Base-by-base conservation (phyloP, 2,888 invertebrate genomes). In the Hetaerina titia region DNA sequence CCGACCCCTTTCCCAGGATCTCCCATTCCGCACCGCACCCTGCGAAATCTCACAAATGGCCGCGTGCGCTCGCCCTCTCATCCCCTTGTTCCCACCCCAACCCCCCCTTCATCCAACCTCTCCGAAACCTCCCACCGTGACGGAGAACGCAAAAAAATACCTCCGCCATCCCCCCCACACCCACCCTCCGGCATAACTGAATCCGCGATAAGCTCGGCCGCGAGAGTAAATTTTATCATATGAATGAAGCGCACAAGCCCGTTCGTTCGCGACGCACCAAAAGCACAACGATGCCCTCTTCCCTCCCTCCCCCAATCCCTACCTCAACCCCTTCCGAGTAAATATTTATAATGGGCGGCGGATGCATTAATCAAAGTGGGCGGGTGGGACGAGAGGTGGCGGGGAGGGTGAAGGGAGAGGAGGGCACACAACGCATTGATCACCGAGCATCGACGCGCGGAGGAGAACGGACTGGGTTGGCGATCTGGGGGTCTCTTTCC, bases 281-380 rank as follows among this genome's bases (percentile, higher is more conserved):
- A 60, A 31, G 81, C 81, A 81, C 31, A 81, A 81, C 25, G 81
- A 15, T 13, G 81, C 7, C 31, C 81, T 31, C 8, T 13, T 31
- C 81, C 25, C 13, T 1, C 17, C 60, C 81, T 5, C 45, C n/a
- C n/a, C n/a, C n/a, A n/a, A n/a, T n/a, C n/a, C 45, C 45, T 45
- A 45, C 45, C 45, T 45, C 45, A 45, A 45, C 45, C 45, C 45
- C 45, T 45, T 45, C 81, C 81, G 81, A 81, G 81, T 81, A 81
- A 81, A 81, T 81, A 81, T 81, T 81, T 81, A 81, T 81, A 81
- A 81, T 81, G 81, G 81, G 31, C 81, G 31, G 81, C n/a, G 81
- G 31, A 31, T 31, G 81, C 81, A 81, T 81, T 81, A 8, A 81
- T 81, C 81, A 81, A 81, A 69, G 69, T n/a, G 9, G 69, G n/a